Percentiles rank a stretch among this genome's conserved stretches.
Evolutionary conservation across 2,113 vertebrate species (phyloP).

Genomic region (Regulus satrapa): DNA sequence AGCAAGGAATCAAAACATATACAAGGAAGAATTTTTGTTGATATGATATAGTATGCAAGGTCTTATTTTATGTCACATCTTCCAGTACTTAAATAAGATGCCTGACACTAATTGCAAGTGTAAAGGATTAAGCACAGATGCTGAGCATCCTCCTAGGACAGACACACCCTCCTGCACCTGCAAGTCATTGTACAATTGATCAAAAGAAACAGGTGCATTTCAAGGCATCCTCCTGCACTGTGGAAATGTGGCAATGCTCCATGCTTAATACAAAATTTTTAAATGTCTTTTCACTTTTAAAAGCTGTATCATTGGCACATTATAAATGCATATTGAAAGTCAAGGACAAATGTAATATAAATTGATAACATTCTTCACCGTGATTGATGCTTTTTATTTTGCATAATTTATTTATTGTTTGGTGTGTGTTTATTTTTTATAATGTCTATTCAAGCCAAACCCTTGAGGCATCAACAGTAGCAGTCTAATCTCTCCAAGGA

Average conservation of each 20-base stretch:
- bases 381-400: constrained; percentile 17
- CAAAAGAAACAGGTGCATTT: background rate
- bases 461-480: background rate
- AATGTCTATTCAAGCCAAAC: background rate
- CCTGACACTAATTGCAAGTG: background rate
- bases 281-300: constrained; percentile 1
- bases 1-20: background rate
- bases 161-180: background rate
- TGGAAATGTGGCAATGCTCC: background rate
- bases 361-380: background rate
- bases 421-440: background rate
- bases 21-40: background rate
- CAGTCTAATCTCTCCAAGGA: constrained; percentile 7
- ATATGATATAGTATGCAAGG: background rate
- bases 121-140: background rate
- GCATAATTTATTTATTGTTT: constrained; percentile 37
- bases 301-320: background rate
- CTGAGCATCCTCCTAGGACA: background rate
- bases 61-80: background rate
- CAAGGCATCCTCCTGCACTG: background rate
- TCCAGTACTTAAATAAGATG: background rate
- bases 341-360: background rate
- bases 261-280: background rate
- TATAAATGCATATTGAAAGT: background rate
- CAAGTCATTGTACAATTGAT: background rate